Base-by-base conservation (phyloP, 2,797 vertebrate genomes). In the Acrocephalus scirpaceus region DNA sequence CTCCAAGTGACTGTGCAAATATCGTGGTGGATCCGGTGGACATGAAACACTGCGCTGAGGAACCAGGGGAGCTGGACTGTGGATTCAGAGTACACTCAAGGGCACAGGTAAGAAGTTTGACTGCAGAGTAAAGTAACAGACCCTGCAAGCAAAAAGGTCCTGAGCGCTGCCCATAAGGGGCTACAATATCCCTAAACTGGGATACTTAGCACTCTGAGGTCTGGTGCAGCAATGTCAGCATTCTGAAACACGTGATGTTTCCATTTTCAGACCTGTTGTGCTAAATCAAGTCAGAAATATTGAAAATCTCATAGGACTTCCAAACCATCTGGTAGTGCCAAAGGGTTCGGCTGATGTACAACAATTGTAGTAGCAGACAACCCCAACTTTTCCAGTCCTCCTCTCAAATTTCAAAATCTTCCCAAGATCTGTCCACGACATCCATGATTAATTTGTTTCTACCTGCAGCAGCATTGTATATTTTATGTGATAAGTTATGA, bases 401-500 rank as follows among this genome's bases (percentile, higher is more conserved):
- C 26, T 38, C 76, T 82, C 88, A 79, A 48, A 77, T 84, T 90
- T 85, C 86, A 70, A 92, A 90, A 81, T 81, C 78, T 79, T 71
- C 42, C 44, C 64, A 95, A 93, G 57, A 69, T 60, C 38, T 65
- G 45, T 65, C 84, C 40, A 16, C 69, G 80, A 96, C 48, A 94
- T 60, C 76, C 26, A 6, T 53, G 61, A 88, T 78, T 67, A 74
- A 66, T 70, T 69, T 91, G 88, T 92, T 96, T 95, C 88, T 91
- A 96, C 60, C 79, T 56, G 38, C n/a, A 78, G 48, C 17, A 93
- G 11, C 3, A 8, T 5, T 66, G 18, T 58, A 22, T 57, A 53
- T 64, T 89, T 96, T 89, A 91, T 75, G 73, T 87, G 89, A 83
- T 86, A 93, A 89, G 62, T 88, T 92, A 58, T 50, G 51, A 58